Conservation (phyloP, 2,113 vertebrate genomes). For the Naja naja region DNA sequence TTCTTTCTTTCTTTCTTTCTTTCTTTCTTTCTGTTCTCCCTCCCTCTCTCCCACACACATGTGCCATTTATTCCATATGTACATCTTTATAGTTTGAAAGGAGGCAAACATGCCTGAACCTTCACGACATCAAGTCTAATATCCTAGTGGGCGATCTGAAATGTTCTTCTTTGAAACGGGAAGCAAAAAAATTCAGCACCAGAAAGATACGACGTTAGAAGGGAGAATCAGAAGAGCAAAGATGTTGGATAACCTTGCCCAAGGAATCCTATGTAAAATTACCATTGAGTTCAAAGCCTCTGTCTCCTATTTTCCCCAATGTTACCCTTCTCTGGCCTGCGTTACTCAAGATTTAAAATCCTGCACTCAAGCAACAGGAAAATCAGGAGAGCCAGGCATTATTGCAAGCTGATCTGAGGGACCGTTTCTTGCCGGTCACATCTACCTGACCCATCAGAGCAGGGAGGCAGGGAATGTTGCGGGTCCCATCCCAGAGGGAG, state of each 20-base stretch:
- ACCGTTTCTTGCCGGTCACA: too few species aligned
- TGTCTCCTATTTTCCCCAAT: neutral
- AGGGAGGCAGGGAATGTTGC: too few species aligned
- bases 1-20: too few species aligned
- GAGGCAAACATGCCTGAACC: neutral
- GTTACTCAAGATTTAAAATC: neutral
- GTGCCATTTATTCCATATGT: neutral
- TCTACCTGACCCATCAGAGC: too few species aligned
- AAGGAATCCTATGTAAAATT: neutral
- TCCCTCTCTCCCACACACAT: neutral
- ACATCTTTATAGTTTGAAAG: neutral
- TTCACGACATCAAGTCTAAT: neutral
- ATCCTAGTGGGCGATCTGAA: neutral
- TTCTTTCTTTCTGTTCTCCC: rapidly evolving
- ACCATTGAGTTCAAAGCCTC: neutral
- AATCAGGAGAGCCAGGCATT: neutral
- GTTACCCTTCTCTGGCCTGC: neutral
- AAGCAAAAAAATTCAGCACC: neutral
- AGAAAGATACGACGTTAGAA: neutral
- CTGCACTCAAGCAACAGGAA: neutral
- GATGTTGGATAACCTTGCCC: neutral
- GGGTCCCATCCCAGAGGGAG: too few species aligned
- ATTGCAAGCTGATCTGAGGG: too few species aligned
- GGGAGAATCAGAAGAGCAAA: neutral
- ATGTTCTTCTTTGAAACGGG: neutral